Percentiles rank a stretch among this genome's conserved stretches.
phyloP scores from a whole-genome alignment of 2,888 invertebrate genomes.

The Philereme vetulata region DNA sequence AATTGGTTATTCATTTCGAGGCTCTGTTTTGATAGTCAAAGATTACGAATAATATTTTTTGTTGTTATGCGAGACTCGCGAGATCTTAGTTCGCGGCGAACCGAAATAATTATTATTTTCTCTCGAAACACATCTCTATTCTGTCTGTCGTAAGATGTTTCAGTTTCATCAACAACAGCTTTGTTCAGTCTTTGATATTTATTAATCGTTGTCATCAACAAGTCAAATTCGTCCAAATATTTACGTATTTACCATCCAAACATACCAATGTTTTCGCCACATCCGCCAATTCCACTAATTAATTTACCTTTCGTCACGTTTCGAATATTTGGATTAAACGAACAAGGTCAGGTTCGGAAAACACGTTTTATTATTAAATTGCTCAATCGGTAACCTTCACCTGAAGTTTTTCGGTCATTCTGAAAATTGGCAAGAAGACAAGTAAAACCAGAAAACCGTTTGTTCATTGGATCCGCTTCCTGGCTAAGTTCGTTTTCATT shows the following conservation, averaged over 20 bases:
- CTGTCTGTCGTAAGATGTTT: background rate
- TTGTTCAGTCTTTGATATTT: background rate
- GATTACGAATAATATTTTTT: too few species aligned
- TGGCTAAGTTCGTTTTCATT: background rate
- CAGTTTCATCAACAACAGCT: background rate
- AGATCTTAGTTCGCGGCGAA: too few species aligned
- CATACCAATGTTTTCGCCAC: slow-evolving; percentile 23
- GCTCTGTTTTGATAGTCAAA: too few species aligned
- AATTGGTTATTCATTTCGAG: too few species aligned
- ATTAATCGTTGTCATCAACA: slow-evolving; percentile 4
- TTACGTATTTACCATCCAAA: slow-evolving; percentile 22
- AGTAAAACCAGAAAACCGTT: slow-evolving; percentile 34
- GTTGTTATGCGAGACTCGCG: too few species aligned
- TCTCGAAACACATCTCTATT: background rate
- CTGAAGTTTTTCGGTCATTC: slow-evolving; percentile 50
- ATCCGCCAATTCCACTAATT: slow-evolving; percentile 31
- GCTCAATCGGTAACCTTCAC: slow-evolving; percentile 59
- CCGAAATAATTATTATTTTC: too few species aligned
- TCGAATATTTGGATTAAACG: slow-evolving; percentile 36
- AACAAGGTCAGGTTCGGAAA: slow-evolving; percentile 34
- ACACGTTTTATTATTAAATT: slow-evolving; percentile 38
- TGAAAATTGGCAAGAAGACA: slow-evolving; percentile 58
- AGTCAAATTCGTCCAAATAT: slow-evolving; percentile 23
- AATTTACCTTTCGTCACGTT: slow-evolving; percentile 28
- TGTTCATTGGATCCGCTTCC: slow-evolving; percentile 22